Conservation (phyloP, 2,113 vertebrate genomes). For the Sterrhoptilus dennistouni region DNA sequence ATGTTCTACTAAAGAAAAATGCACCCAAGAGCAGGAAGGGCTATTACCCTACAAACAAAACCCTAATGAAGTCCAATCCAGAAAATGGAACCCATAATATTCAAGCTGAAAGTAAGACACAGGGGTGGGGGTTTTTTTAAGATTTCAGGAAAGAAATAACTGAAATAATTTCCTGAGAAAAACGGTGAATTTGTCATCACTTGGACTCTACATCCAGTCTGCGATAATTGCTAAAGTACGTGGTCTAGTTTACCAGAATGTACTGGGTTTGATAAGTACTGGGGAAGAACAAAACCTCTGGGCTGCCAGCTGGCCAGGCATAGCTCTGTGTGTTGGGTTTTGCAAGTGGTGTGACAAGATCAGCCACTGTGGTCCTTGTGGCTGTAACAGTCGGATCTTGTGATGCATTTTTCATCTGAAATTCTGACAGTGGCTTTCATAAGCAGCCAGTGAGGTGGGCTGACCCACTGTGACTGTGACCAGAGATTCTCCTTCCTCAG, state of each 20-base stretch:
- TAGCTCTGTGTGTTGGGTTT: neutral
- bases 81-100: neutral
- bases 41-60: neutral
- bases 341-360: neutral
- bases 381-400: neutral
- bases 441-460: neutral
- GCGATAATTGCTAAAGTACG: neutral
- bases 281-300: neutral
- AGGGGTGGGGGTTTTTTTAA: neutral
- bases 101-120: neutral
- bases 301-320: neutral
- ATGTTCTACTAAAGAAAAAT: neutral
- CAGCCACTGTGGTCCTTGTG: neutral
- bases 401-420: neutral
- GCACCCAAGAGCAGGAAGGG: neutral
- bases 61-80: neutral
- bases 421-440: conserved; percentile 21
- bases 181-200: neutral
- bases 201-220: neutral
- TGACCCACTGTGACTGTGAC: neutral
- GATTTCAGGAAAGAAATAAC: neutral
- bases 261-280: neutral
- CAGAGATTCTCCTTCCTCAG: neutral
- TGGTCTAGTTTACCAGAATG: conserved; percentile 37
- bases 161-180: neutral